Conservation (phyloP, 2,888 invertebrate species). For the Thecocarcelia acutangulata region DNA sequence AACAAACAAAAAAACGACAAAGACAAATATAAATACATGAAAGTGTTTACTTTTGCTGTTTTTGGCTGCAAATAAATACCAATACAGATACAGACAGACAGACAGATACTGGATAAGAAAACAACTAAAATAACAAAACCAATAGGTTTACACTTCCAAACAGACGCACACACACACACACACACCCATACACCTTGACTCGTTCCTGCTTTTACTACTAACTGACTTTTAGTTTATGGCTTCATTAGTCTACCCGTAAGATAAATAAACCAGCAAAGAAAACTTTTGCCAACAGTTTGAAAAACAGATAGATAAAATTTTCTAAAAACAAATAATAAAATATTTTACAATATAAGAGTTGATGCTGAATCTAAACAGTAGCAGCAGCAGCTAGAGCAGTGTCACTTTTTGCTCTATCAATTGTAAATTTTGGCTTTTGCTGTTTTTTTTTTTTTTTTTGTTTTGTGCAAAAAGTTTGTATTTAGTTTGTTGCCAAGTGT, state of each 20-base stretch:
- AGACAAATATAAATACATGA: constrained; percentile 38
- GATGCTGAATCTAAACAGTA: neutral
- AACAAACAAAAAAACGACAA: constrained; percentile 1
- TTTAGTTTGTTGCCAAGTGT: constrained; percentile 77
- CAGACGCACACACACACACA: too few species aligned
- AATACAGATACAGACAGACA: constrained; percentile 20
- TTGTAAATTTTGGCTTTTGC: constrained; percentile 56
- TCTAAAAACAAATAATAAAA: constrained; percentile 59
- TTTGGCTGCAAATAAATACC: constrained; percentile 24
- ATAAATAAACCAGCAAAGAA: constrained; percentile 33
- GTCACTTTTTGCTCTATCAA: constrained; percentile 22
- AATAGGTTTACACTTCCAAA: constrained; percentile 39
- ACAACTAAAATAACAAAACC: constrained; percentile 58
- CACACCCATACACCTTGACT: neutral
- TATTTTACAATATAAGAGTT: constrained; percentile 38
- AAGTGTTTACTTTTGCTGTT: neutral
- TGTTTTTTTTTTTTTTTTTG: constrained; percentile 44
- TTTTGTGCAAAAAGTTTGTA: constrained; percentile 24
- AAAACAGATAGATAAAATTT: constrained; percentile 34
- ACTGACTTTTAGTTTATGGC: constrained; percentile 55
- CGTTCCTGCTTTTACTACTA: neutral
- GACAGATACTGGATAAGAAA: constrained; percentile 41
- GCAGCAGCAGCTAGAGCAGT: neutral
- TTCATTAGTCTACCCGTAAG: constrained; percentile 61
- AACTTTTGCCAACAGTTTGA: constrained; percentile 38